These are phyloP conservation scores for Acleris cristana DNA, from an alignment of 2,888 invertebrate genomes.

Conservation along the genomic window DNA sequence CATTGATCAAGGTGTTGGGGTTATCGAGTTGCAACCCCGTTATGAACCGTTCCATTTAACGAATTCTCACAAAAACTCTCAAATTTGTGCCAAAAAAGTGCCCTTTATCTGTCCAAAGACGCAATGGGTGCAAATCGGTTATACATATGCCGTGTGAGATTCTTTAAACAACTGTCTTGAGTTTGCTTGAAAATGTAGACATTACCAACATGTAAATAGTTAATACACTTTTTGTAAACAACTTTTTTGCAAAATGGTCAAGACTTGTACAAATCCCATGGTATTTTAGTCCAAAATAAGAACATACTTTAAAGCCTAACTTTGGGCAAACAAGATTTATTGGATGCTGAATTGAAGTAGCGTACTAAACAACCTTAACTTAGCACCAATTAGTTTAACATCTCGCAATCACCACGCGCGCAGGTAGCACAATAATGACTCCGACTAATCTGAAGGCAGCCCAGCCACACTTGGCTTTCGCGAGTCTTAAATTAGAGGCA, in stretches of 20 bases:
- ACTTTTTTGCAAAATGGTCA: too few relatives aligned
- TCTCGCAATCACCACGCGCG: too few relatives aligned
- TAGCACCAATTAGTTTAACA: too few relatives aligned
- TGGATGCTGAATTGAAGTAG: too few relatives aligned
- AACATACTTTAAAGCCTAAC: too few relatives aligned
- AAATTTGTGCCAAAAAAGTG: slow-evolving; percentile 55
- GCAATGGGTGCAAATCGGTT: slow-evolving; percentile 17
- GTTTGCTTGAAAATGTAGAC: neutral
- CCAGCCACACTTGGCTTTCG: slow-evolving; percentile 50
- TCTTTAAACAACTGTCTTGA: neutral
- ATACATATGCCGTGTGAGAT: neutral
- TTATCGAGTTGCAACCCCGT: slow-evolving; percentile 80
- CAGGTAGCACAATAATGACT: neutral
- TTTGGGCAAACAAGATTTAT: too few relatives aligned
- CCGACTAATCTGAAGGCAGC: neutral
- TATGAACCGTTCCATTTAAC: slow-evolving; percentile 45
- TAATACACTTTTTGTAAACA: neutral
- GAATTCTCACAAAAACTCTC: slow-evolving; percentile 51
- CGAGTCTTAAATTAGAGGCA: slow-evolving; percentile 67
- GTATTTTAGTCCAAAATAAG: too few relatives aligned
- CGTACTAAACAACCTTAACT: too few relatives aligned
- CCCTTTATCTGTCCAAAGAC: slow-evolving; percentile 55
- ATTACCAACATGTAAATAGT: neutral
- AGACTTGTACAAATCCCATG: too few relatives aligned
- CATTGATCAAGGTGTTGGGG: slow-evolving; percentile 80